These are phyloP conservation scores for Rhabdomys dilectus DNA, from an alignment of 2,113 vertebrate species.

Conservation along the genomic window DNA sequence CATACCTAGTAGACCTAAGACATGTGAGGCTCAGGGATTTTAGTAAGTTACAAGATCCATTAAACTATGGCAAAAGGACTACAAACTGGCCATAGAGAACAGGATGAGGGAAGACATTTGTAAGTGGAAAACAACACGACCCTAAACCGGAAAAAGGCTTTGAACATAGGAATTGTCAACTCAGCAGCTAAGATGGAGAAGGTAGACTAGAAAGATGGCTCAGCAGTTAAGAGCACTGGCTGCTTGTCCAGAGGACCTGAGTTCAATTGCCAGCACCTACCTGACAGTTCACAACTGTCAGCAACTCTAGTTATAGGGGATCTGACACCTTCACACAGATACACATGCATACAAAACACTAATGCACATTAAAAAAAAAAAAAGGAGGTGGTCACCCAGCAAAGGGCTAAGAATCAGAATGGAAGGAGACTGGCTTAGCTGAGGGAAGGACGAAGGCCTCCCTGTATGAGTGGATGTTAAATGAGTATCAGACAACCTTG, in stretches of 20 bases:
- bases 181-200: not conserved
- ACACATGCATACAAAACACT: not conserved
- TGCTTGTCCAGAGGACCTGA: not conserved
- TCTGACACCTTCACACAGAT: not conserved
- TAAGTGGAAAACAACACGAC: not conserved
- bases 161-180: not conserved
- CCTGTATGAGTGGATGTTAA: not conserved
- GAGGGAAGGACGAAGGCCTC: slow-evolving; percentile 9
- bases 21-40: not conserved
- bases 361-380: not conserved
- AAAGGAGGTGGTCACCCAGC: not conserved
- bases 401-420: not conserved
- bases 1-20: slow-evolving; percentile 1
- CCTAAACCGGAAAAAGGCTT: not conserved
- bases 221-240: not conserved
- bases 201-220: not conserved
- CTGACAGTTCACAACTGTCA: not conserved
- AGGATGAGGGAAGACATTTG: not conserved
- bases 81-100: not conserved
- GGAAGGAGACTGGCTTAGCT: not conserved
- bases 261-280: not conserved
- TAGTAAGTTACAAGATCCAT: slow-evolving; percentile 27
- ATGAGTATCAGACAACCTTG: not conserved
- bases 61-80: not conserved
- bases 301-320: not conserved